Percentiles rank a stretch among this genome's conserved stretches.
These are phyloP conservation scores for Crypturellus tataupa DNA, from an alignment of 2,797 vertebrate genomes.

Conservation along the genomic window DNA sequence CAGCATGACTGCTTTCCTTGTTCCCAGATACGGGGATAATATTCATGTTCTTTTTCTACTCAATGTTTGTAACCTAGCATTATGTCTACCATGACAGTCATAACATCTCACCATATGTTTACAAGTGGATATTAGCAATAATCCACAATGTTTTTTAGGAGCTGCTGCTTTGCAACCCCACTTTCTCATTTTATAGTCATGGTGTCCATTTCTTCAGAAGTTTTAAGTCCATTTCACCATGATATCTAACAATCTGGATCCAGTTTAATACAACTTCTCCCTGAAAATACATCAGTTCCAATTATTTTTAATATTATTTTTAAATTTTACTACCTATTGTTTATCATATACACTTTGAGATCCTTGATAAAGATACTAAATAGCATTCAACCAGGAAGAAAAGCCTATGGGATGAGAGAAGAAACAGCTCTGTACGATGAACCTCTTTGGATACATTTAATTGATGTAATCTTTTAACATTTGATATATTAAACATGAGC, in stretches of 20 bases:
- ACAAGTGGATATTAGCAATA: background rate
- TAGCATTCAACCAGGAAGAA: background rate
- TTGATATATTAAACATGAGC: background rate
- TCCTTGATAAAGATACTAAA: background rate
- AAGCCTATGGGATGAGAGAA: background rate
- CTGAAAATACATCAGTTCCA: background rate
- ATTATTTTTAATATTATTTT: background rate
- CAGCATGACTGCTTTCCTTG: background rate
- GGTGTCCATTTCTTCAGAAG: background rate
- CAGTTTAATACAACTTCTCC: background rate
- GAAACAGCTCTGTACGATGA: background rate
- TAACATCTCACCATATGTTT: background rate
- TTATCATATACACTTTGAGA: background rate
- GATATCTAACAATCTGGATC: background rate
- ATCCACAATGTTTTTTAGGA: background rate
- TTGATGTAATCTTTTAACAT: background rate
- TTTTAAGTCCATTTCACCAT: background rate
- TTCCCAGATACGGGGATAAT: background rate
- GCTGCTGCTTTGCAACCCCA: background rate
- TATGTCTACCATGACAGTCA: background rate
- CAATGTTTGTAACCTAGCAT: background rate
- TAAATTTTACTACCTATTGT: background rate
- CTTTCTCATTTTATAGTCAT: background rate
- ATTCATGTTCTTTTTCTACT: background rate
- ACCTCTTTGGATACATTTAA: background rate